A percentile compares a stretch with the other conserved stretches of the same genome.
phyloP scores from a whole-genome alignment of 2,797 vertebrate genomes.

The Catamblyrhynchus diadema region DNA sequence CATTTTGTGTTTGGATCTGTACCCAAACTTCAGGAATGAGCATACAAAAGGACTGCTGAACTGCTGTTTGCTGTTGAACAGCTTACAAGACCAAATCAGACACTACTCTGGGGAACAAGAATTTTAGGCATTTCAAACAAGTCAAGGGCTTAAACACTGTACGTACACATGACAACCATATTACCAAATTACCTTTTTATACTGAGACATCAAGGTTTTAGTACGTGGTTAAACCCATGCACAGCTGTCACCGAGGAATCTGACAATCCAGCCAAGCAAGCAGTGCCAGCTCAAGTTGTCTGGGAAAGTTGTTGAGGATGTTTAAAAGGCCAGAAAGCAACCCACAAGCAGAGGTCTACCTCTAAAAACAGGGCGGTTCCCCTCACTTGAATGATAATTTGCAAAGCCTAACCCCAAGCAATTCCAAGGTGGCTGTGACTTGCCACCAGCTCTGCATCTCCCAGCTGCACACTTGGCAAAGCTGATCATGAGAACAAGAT shows the following conservation, averaged over 20 bases:
- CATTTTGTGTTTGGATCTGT: neutral
- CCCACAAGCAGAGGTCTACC: neutral
- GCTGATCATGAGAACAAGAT: neutral
- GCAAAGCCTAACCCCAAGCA: neutral
- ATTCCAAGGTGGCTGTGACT: neutral
- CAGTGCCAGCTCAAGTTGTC: neutral
- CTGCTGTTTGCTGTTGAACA: neutral
- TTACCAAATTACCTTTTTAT: neutral
- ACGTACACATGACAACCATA: neutral
- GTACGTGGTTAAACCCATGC: neutral
- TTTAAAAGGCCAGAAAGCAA: neutral
- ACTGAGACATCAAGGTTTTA: neutral
- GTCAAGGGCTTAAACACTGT: neutral
- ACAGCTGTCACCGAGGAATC: neutral
- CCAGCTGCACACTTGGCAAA: neutral
- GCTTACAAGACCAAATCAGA: neutral
- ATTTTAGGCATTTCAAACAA: neutral
- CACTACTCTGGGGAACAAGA: neutral
- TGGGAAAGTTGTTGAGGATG: neutral
- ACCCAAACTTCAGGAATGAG: neutral
- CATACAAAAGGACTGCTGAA: neutral
- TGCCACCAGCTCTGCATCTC: neutral
- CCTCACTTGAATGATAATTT: neutral
- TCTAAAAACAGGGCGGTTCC: neutral
- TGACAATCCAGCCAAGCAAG: neutral